Evolutionary conservation across 2,113 vertebrate species (phyloP), one percentile per base, ranked within the genome.

Genomic region (Amia ocellicauda): DNA sequence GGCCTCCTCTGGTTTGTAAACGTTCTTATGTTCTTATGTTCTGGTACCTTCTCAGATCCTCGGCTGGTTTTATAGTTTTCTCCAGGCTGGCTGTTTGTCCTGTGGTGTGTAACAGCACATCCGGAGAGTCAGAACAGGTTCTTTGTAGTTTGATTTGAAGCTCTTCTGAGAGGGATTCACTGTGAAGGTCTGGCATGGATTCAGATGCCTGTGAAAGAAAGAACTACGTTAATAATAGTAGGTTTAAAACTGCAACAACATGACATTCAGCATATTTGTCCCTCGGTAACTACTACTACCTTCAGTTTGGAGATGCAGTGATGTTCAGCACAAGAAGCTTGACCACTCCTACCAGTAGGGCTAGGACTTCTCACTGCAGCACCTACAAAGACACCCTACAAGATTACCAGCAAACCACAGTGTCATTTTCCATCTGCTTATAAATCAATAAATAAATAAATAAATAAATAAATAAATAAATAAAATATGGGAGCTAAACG

Each of bases 111-210:
- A 71, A 68, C 24, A 69, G 63, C 23, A 68, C 16, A 10, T n/a
- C n/a, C n/a, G 72, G 68, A 2, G 77, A 65, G 40, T 45, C 10
- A 22, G 70, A 26, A 3, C 66, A 54, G 5, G 27, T 1, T 2
- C 28, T 63, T 7, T 27, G 22, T 28, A 3, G 17, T 22, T 58
- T 63, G 43, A 75, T 62, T 31, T 60, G 63, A 40, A 69, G 52
- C 70, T 77, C 74, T 62, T 71, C 68, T 28, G 62, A 47, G 3
- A 74, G 58, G 4, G 60, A 69, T 49, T 76, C 55, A 36, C 53
- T 67, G 41, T 58, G 55, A 29, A 77, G 60, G 27, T 75, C 67
- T 52, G 73, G 63, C 74, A 75, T 69, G 17, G 74, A 78, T 52
- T 42, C 31, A 26, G 60, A 72, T 40, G 68, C 61, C 78, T 80